These are phyloP conservation scores for Halocynthia aurantium DNA, from an alignment of 23 tunicate genomes.

Conservation along the genomic window DNA sequence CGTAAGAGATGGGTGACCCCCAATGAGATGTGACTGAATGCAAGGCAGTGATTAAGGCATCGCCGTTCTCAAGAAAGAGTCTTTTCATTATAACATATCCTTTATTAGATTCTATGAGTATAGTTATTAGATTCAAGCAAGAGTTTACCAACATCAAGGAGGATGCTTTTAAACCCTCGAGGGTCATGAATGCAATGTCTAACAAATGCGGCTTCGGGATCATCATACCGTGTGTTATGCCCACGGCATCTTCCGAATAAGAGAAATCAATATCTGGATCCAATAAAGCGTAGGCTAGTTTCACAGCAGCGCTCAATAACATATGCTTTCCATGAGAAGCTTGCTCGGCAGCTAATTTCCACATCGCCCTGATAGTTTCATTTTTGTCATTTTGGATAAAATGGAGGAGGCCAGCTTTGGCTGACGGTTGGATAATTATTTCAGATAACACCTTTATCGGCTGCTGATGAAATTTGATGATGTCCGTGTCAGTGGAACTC, in stretches of 20 bases:
- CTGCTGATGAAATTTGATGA: conserved; percentile 17
- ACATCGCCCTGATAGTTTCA: neutral
- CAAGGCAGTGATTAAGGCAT: too few species aligned
- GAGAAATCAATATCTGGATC: conserved; percentile 14
- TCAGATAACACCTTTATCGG: conserved; percentile 44
- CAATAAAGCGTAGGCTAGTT: conserved; percentile 35
- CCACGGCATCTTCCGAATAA: too few species aligned
- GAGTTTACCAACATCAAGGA: too few species aligned
- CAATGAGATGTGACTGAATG: too few species aligned
- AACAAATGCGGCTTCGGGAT: too few species aligned
- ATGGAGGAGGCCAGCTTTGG: conserved; percentile 34
- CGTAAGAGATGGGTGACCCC: neutral
- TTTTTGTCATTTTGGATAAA: conserved; percentile 13
- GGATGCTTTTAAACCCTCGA: too few species aligned
- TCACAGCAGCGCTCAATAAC: conserved; percentile 36
- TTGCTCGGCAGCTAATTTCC: conserved; percentile 16
- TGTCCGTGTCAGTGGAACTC: conserved; percentile 1
- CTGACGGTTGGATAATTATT: conserved; percentile 51
- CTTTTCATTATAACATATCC: too few species aligned
- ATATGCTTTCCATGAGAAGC: neutral
- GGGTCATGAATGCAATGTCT: too few species aligned
- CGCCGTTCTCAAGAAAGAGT: too few species aligned
- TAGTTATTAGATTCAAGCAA: too few species aligned
- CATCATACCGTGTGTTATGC: too few species aligned
- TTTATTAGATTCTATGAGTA: too few species aligned